These are phyloP conservation scores for Planiliza haematocheilus DNA, from an alignment of 2,113 vertebrate species.

Conservation along the genomic window DNA sequence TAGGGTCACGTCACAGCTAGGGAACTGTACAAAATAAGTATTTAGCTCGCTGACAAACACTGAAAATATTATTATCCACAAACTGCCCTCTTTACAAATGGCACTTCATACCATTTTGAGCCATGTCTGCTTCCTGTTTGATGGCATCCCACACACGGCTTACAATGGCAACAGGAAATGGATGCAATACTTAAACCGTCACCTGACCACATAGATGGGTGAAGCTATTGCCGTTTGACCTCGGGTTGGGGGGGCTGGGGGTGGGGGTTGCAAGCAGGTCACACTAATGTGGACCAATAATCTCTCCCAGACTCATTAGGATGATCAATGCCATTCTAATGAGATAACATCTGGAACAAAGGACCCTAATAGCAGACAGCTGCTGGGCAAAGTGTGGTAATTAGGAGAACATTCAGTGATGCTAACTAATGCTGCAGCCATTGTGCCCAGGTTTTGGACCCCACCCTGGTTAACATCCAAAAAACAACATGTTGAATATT, in stretches of 20 bases:
- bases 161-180: constrained; percentile 22
- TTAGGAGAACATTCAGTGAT: constrained; percentile 75
- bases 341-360: constrained; percentile 86
- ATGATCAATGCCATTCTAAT: constrained; percentile 84
- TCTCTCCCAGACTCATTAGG: constrained; percentile 76
- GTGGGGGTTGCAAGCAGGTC: constrained; percentile 59
- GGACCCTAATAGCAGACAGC: constrained; percentile 83
- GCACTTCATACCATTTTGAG: not conserved
- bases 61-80: constrained; percentile 19
- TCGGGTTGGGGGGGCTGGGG: constrained; percentile 62
- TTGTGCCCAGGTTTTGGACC: constrained; percentile 67
- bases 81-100: constrained; percentile 18
- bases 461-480: constrained; percentile 63
- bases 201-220: constrained; percentile 63
- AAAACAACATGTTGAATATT: constrained; percentile 79
- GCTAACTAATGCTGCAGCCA: constrained; percentile 74
- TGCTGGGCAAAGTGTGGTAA: constrained; percentile 79
- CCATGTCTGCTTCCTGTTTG: not conserved
- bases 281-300: constrained; percentile 78
- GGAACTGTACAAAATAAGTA: constrained; percentile 1
- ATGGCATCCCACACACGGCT: constrained; percentile 10
- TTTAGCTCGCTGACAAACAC: constrained; percentile 21
- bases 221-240: constrained; percentile 66
- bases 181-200: constrained; percentile 34
- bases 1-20: constrained; percentile 17